Percentiles rank a stretch among this genome's conserved stretches.
Evolutionary conservation across 2,888 invertebrate genomes (phyloP).

Genomic region (Ctenicera cuprea): DNA sequence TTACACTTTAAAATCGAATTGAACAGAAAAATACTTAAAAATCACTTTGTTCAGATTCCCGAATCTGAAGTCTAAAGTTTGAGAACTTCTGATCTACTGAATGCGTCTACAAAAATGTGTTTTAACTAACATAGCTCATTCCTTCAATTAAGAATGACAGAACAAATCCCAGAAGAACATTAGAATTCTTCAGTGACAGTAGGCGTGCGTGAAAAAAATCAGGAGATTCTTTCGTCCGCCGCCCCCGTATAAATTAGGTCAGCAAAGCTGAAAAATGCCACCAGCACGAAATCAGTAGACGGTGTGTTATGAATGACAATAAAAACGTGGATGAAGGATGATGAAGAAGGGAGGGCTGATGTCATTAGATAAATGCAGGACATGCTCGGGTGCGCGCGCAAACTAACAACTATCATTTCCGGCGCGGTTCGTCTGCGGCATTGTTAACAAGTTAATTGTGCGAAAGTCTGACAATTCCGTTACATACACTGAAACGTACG

Average conservation of each 20-base stretch:
- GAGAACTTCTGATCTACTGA: too few species aligned
- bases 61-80: too few species aligned
- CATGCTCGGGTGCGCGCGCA: slow-evolving; percentile 44
- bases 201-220: not conserved
- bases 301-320: not conserved
- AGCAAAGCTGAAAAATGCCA: not conserved
- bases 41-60: too few species aligned
- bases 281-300: not conserved
- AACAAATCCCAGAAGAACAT: slow-evolving; percentile 1
- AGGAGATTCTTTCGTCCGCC: not conserved
- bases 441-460: slow-evolving; percentile 51
- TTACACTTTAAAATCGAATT: too few species aligned
- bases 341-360: slow-evolving; percentile 28
- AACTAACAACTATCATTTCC: slow-evolving; percentile 48
- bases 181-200: not conserved
- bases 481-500: slow-evolving; percentile 15
- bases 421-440: slow-evolving; percentile 45
- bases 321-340: slow-evolving; percentile 7
- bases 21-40: too few species aligned
- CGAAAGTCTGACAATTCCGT: slow-evolving; percentile 36
- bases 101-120: not conserved
- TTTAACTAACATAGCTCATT: not conserved
- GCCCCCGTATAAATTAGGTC: slow-evolving; percentile 12
- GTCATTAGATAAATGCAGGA: slow-evolving; percentile 48
- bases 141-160: not conserved